phyloP scores from a whole-genome alignment of 2,888 invertebrate species.

The Noctua comes region DNA sequence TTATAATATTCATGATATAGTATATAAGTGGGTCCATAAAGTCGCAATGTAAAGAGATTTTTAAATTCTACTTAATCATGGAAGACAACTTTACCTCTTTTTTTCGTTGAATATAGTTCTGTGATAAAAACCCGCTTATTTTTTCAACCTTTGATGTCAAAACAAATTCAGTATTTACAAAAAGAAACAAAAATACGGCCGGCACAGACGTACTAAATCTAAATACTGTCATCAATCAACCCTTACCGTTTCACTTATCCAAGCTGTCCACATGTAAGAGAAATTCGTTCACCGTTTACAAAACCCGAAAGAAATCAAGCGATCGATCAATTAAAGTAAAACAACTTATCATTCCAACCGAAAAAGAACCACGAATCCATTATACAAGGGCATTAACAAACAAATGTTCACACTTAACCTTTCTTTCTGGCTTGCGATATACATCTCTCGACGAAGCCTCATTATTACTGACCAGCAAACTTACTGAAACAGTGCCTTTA shows the following conservation, averaged over 20 bases:
- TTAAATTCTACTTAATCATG: no score
- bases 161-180: slow-evolving; percentile 6
- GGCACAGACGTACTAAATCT: slow-evolving; percentile 33
- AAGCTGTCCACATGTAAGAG: slow-evolving; percentile 63
- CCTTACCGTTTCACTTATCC: slow-evolving; percentile 60
- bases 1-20: not conserved
- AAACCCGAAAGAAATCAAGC: slow-evolving; percentile 68
- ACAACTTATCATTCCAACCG: slow-evolving; percentile 85
- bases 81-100: no score
- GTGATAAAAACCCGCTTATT: not conserved
- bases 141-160: not conserved
- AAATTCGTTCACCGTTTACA: slow-evolving; percentile 70
- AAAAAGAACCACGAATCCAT: slow-evolving; percentile 86
- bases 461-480: slow-evolving; percentile 80
- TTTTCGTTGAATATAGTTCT: not conserved
- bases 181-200: slow-evolving; percentile 14
- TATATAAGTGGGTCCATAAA: not conserved
- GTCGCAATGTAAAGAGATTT: no score
- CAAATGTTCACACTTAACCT: slow-evolving; percentile 90
- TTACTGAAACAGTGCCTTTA: slow-evolving; percentile 45
- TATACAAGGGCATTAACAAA: slow-evolving; percentile 89
- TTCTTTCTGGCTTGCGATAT: slow-evolving; percentile 86
- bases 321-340: slow-evolving; percentile 83
- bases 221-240: slow-evolving; percentile 62
- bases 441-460: slow-evolving; percentile 87